phyloP scores from a whole-genome alignment of 2,888 invertebrate species.

The Thumatha senex region DNA sequence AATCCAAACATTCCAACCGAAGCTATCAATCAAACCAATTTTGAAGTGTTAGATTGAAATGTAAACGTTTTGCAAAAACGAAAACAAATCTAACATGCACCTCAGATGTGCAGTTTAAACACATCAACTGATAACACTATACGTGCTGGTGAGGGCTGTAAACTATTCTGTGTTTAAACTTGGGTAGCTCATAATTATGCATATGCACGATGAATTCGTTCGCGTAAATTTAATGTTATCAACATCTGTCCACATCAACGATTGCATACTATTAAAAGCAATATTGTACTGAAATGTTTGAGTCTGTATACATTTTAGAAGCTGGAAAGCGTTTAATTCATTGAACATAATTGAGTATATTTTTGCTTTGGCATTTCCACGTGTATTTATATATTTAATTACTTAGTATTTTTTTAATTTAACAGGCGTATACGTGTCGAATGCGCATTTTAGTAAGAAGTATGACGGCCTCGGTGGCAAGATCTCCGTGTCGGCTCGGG shows the following conservation, averaged over 20 bases:
- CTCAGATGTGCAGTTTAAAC: conserved; percentile 1
- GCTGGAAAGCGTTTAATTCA: neutral
- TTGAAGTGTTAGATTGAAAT: neutral
- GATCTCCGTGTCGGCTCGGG: too few relatives aligned
- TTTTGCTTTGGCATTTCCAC: too few relatives aligned
- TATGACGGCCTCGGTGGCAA: too few relatives aligned
- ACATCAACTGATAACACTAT: conserved; percentile 7
- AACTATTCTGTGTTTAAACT: conserved; percentile 7
- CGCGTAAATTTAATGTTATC: conserved; percentile 46
- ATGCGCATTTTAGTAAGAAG: too few relatives aligned
- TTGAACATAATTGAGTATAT: neutral
- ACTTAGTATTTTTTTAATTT: too few relatives aligned
- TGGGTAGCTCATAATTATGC: conserved; percentile 1
- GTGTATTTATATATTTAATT: too few relatives aligned
- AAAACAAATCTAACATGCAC: conserved; percentile 8
- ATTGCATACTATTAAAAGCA: conserved; percentile 42
- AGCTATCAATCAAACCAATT: neutral
- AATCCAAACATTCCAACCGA: conserved; percentile 9
- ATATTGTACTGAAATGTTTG: conserved; percentile 40
- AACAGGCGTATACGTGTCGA: too few relatives aligned
- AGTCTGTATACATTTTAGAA: conserved; percentile 47
- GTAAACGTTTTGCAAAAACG: conserved; percentile 7
- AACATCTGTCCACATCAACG: conserved; percentile 44
- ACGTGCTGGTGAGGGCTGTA: neutral
- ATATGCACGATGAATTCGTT: conserved; percentile 26